A percentile compares a stretch with the other conserved stretches of the same genome.
Evolutionary conservation across 2,888 invertebrate species (phyloP).

Genomic region (Xestia xanthographa): DNA sequence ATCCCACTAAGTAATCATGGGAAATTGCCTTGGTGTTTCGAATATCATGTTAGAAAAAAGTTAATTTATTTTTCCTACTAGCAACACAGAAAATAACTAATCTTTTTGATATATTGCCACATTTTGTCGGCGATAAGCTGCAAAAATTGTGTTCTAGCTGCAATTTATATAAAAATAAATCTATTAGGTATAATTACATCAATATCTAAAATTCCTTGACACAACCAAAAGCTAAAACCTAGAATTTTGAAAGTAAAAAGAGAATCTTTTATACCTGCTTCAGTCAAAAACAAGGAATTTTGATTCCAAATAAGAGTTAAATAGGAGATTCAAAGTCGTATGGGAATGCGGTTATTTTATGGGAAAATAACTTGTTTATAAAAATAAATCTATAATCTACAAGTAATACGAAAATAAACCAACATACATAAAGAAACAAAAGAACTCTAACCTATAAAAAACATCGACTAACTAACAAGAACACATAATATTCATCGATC

Average conservation of each 20-base stretch:
- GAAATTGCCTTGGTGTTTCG: not conserved
- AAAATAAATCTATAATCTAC: not conserved
- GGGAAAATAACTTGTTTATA: not conserved
- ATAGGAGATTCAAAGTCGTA: not conserved
- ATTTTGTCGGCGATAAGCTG: not conserved
- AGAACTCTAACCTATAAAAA: not conserved
- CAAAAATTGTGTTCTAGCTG: not conserved
- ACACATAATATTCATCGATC: slow-evolving; percentile 49
- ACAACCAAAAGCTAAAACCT: not conserved
- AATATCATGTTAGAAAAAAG: not conserved
- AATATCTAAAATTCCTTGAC: not conserved
- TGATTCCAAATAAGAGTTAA: too few species aligned
- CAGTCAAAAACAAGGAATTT: too few species aligned
- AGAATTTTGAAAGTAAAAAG: too few species aligned
- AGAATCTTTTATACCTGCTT: too few species aligned
- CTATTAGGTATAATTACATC: not conserved
- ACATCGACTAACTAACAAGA: slow-evolving; percentile 3
- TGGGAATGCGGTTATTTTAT: not conserved
- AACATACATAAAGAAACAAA: not conserved
- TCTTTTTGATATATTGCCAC: not conserved
- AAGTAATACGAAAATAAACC: not conserved
- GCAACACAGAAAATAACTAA: not conserved
- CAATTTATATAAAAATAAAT: not conserved
- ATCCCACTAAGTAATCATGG: slow-evolving; percentile 23
- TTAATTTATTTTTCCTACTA: not conserved